Evolutionary conservation across 2,797 vertebrate species (phyloP).

Genomic region (Falco rusticolus): DNA sequence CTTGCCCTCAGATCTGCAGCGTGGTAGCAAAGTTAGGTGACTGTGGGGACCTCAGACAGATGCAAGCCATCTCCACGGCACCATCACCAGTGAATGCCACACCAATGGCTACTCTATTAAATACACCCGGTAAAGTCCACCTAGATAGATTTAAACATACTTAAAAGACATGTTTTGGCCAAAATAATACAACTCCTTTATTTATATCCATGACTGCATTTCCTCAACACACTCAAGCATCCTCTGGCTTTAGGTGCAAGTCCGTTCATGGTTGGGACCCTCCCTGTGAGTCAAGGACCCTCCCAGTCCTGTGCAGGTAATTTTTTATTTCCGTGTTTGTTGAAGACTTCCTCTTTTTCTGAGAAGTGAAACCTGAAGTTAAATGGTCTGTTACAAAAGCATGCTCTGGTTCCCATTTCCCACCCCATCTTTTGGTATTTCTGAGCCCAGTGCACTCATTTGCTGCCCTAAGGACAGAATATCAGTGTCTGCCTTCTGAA

Average conservation of each 20-base stretch:
- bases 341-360: neutral
- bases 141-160: neutral
- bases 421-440: neutral
- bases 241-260: neutral
- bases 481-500: neutral
- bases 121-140: neutral
- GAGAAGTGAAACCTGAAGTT: neutral
- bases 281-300: neutral
- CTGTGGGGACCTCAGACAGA: neutral
- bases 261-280: accelerated
- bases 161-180: neutral
- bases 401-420: neutral
- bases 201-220: neutral
- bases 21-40: too few species aligned
- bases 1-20: neutral
- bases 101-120: neutral
- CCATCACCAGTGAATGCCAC: neutral
- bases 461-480: neutral
- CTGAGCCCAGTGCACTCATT: neutral
- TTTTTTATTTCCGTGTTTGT: neutral
- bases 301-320: neutral
- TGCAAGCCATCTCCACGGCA: accelerated
- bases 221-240: neutral
- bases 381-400: neutral
- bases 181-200: neutral